A percentile compares a stretch with the other conserved stretches of the same genome.
Conservation (phyloP, 2,888 invertebrate genomes). For the Tineola bisselliella region DNA sequence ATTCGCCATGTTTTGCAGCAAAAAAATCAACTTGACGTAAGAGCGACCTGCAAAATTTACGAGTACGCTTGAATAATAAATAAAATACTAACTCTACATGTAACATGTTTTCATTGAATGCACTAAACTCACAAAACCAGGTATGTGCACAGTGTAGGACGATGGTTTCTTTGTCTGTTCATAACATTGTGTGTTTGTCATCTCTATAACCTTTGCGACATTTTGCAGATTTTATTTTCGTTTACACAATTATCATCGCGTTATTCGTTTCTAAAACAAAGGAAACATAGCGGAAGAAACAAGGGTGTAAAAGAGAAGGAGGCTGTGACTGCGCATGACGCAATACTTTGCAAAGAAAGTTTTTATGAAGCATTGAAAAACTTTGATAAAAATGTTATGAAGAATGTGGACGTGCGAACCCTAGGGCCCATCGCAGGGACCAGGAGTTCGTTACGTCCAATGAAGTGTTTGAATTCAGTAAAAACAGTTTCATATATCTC, state of each 20-base stretch:
- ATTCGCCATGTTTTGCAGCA: constrained; percentile 36
- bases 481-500: constrained; percentile 49
- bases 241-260: constrained; percentile 59
- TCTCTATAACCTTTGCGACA: constrained; percentile 40
- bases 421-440: constrained; percentile 20
- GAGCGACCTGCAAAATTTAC: constrained; percentile 62
- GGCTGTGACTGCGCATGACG: constrained; percentile 30
- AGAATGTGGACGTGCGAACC: constrained; percentile 36
- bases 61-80: constrained; percentile 56
- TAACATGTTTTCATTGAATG: constrained; percentile 68
- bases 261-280: constrained; percentile 51
- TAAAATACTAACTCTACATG: constrained; percentile 53
- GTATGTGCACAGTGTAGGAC: constrained; percentile 25
- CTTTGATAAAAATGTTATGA: constrained; percentile 57
- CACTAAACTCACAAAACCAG: constrained; percentile 64
- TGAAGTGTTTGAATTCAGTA: constrained; percentile 28
- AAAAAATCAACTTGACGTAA: constrained; percentile 55
- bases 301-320: constrained; percentile 44
- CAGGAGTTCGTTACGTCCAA: constrained; percentile 24
- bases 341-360: constrained; percentile 49
- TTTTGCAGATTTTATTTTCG: constrained; percentile 61
- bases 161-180: neutral
- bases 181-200: constrained; percentile 29
- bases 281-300: constrained; percentile 43
- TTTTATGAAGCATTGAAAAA: constrained; percentile 46